Evolutionary conservation across 2,888 invertebrate species (phyloP).

Genomic region (Schizotus pectinicornis): DNA sequence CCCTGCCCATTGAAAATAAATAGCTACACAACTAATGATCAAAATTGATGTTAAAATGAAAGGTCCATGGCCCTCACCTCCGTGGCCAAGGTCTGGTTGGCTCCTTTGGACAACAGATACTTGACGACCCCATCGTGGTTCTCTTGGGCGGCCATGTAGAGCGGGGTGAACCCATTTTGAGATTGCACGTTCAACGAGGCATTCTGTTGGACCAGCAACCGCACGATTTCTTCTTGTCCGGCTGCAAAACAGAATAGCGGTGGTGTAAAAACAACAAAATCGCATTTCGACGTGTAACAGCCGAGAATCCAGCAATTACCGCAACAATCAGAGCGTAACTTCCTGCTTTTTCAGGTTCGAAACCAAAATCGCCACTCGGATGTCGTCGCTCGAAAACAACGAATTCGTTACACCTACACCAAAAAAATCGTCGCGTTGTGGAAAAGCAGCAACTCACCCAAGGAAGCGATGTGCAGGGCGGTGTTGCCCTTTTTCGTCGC

Average conservation of each 20-base stretch:
- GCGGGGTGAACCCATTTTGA: conserved; percentile 97
- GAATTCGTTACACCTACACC: neutral
- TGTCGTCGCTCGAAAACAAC: neutral
- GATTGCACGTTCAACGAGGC: conserved; percentile 99
- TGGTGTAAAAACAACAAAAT: neutral
- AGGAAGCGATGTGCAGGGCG: conserved; percentile 96
- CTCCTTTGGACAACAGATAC: conserved; percentile 90
- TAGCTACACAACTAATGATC: too few species aligned
- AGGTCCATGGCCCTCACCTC: conserved; percentile 63
- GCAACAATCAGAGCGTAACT: conserved; percentile 35
- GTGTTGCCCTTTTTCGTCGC: conserved; percentile 99
- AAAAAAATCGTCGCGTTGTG: too few species aligned
- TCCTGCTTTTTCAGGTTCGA: conserved; percentile 15
- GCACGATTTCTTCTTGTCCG: conserved; percentile 96
- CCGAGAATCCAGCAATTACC: conserved; percentile 19
- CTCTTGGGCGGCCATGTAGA: conserved; percentile 99
- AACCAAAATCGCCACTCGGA: neutral
- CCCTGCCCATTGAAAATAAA: too few species aligned
- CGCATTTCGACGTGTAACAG: neutral
- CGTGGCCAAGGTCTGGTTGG: conserved; percentile 97
- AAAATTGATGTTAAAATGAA: conserved; percentile 25
- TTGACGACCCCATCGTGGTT: conserved; percentile 96
- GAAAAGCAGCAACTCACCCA: conserved; percentile 56
- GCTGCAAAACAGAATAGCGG: conserved; percentile 60
- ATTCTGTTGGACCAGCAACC: conserved; percentile 88